Base-by-base conservation (phyloP, 2,797 vertebrate species). In the Poliocrania exsul region DNA sequence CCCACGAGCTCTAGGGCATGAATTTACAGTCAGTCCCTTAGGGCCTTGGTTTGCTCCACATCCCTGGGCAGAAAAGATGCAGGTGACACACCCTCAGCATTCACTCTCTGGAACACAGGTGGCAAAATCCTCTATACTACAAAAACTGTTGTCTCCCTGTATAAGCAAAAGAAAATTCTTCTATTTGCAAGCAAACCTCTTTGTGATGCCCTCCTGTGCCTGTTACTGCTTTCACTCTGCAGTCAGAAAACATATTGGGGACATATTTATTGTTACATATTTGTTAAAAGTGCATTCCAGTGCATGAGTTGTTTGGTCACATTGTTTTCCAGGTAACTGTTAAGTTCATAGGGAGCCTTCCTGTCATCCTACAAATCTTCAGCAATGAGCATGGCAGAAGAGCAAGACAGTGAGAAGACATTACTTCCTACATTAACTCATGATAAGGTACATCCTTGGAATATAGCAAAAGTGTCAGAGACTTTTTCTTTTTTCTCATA, bases 361-460 rank as follows among this genome's bases (percentile, higher is more conserved):
- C 61, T 85, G 60, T 67, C 66, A 49, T 47, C 46, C 47, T 74
- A 37, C 28, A 78, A 31, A n/a, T 54, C 28, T 81, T 64, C 46
- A 72, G 16, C 54, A 75, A 69, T 24, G 16, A 49, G 6, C 37
- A 14, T 1, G 2, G 62, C 71, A 61, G 58, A 83, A 25, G 46
- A 57, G 46, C 49, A 74, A 77, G 44, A 14, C 37, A 46, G 40
- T 0, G 1, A 62, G 61, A 70, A 80, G 29, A 53, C 4, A 2
- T 61, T 58, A 6, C 60, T 74, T 72, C 47, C 57, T 49, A 4
- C 0, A 0, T 60, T 28, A 66, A 15, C 2, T 5, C 26, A 7
- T 9, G 24, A 13, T n/a, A 51, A 90, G 60, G 60, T 80, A 70
- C 23, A 10, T 25, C 5, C 4, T 4, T 65, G 42, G 25, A 79